Base-by-base conservation (phyloP, 1,140 invertebrate species). In the Pseudomyrmex pallidus region DNA sequence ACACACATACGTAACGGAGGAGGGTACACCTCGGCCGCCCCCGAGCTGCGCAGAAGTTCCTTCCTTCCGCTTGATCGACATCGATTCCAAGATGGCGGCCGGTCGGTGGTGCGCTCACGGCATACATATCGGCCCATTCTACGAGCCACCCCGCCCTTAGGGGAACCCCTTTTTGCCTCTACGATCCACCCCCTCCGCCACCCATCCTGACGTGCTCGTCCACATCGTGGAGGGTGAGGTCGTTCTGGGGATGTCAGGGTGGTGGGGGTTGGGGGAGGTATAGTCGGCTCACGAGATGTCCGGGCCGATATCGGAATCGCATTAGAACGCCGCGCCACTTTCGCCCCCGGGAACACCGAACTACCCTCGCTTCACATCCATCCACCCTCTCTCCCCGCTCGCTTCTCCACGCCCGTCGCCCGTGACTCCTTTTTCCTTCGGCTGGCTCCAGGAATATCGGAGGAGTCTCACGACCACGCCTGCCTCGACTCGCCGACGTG, bases 21-120 rank as follows among this genome's bases (percentile, higher is more conserved):
- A 57, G 50, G 82, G 22, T 84, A 83, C 67, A 87, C 86, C 86
- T 83, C 87, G 62, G 83, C 84, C 88, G 80, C 86, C 89, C 86
- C 83, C 85, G 85, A 90, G 85, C 89, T 92, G 91, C 92, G 91
- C 92, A 91, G 91, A 88, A 92, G 86, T 91, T 92, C 90, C 90
- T 90, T 91, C 88, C 88, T 90, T 91, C 90, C 90, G 91, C 91
- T 87, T 90, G 91, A 93, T 93, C 92, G 89, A 92, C 91, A 90
- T 90, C 89, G 90, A 90, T 91, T 92, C 89, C 91, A 93, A 93
- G 92, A 94, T 93, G 92, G 92, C 91, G 91, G 85, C 82, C 52
- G 83, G 82, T 70, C 66, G 80, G 84, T 62, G 80, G 84, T 89
- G 89, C 89, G 89, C 84, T 85, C 85, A 82, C 87, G 78, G 89